phyloP scores from a whole-genome alignment of 2,113 vertebrate species.

The Barnardius zonarius region DNA sequence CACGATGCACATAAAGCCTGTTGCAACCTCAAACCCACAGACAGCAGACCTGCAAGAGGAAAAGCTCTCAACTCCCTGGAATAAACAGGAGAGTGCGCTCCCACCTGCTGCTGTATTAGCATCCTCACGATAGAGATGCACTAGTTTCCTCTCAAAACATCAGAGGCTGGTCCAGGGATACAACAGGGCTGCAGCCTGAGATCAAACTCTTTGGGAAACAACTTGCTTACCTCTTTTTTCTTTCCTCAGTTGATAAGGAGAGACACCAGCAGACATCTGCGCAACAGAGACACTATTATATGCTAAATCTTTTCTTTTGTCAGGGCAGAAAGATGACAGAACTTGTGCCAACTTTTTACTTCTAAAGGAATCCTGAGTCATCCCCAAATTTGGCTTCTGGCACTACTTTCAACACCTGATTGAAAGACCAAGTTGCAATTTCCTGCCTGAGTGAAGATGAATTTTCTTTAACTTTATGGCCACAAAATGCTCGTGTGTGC shows the following conservation, averaged over 20 bases:
- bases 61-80: not conserved
- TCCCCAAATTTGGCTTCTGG: not conserved
- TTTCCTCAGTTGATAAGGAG: not conserved
- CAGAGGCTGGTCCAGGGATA: not conserved
- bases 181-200: not conserved
- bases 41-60: not conserved
- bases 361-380: not conserved
- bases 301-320: not conserved
- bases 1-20: not conserved
- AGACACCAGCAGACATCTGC: not conserved
- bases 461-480: not conserved
- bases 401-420: not conserved
- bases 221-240: not conserved
- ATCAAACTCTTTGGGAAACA: not conserved
- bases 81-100: rapidly evolving
- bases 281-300: not conserved
- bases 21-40: not conserved
- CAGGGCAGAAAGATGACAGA: not conserved
- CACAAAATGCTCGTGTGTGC: rapidly evolving
- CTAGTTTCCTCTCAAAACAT: not conserved
- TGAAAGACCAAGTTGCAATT: not conserved
- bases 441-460: not conserved
- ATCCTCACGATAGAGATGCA: too few relatives aligned
- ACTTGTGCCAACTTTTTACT: not conserved
- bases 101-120: not conserved